Conservation (phyloP, 2,113 vertebrate species). For the Mystacornis crossleyi region DNA sequence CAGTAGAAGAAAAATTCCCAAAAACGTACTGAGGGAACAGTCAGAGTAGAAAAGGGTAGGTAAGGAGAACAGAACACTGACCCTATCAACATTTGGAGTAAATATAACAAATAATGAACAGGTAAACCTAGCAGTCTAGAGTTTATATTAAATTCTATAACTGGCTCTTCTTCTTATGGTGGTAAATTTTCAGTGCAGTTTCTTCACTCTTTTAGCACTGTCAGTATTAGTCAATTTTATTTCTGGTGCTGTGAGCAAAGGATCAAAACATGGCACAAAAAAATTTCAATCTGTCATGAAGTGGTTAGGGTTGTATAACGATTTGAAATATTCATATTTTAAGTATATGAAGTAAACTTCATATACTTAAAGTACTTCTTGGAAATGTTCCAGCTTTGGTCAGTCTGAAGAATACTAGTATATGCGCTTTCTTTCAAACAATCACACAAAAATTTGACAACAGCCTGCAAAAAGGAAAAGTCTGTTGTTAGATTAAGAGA, state of each 20-base stretch:
- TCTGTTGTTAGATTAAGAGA: not conserved
- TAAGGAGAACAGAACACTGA: not conserved
- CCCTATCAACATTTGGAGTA: not conserved
- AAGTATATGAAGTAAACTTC: too few relatives aligned
- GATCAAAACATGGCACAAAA: not conserved
- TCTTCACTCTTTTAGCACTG: not conserved
- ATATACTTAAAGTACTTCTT: not conserved
- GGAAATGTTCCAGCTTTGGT: not conserved
- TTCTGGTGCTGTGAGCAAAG: not conserved
- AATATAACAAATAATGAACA: not conserved
- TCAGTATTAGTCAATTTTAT: not conserved
- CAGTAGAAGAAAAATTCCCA: not conserved
- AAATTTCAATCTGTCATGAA: not conserved
- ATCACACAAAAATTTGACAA: not conserved
- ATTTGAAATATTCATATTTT: not conserved
- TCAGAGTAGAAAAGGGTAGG: not conserved
- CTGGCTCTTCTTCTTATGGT: not conserved
- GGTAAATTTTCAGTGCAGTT: not conserved
- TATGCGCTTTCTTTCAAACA: not conserved
- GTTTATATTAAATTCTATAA: not conserved
- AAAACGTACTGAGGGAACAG: not conserved
- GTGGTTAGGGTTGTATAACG: too few relatives aligned
- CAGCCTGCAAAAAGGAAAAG: not conserved
- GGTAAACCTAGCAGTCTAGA: not conserved
- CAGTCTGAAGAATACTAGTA: not conserved